phyloP scores from a whole-genome alignment of 2,888 invertebrate species.

The Doris montereyensis region DNA sequence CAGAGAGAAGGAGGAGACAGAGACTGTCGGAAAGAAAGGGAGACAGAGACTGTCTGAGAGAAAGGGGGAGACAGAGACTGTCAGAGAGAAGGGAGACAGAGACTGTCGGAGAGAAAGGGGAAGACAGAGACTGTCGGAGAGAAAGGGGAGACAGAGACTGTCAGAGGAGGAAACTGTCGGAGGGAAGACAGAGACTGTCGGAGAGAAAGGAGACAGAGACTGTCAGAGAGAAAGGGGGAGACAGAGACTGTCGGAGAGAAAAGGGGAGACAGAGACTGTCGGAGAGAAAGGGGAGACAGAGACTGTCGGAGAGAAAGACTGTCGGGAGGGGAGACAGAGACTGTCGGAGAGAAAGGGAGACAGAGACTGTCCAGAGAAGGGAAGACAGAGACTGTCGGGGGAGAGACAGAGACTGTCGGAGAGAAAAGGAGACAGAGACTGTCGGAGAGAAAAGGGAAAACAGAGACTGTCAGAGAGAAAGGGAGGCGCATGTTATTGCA shows the following conservation, averaged over 20 bases:
- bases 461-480: too few relatives aligned
- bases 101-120: slow-evolving; percentile 15
- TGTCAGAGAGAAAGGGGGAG: slow-evolving; percentile 33
- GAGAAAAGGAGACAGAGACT: neutral
- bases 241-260: slow-evolving; percentile 36
- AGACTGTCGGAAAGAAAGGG: neutral
- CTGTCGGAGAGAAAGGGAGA: neutral
- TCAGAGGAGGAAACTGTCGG: slow-evolving; percentile 32
- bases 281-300: slow-evolving; percentile 17
- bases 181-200: slow-evolving; percentile 38
- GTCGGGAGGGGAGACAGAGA: neutral
- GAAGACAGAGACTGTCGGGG: neutral
- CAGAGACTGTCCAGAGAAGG: neutral
- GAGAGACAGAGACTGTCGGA: neutral
- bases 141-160: slow-evolving; percentile 18
- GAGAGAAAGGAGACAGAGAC: slow-evolving; percentile 40
- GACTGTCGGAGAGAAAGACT: neutral
- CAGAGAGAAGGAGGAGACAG: neutral
- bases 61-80: neutral
- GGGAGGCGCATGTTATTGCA: neutral
- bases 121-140: neutral
- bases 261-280: slow-evolving; percentile 31
- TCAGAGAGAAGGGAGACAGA: slow-evolving; percentile 13
- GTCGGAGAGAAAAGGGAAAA: neutral
- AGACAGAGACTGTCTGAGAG: too few relatives aligned